These are phyloP conservation scores for Anhinga anhinga DNA, from an alignment of 2,113 vertebrate genomes.

Conservation along the genomic window DNA sequence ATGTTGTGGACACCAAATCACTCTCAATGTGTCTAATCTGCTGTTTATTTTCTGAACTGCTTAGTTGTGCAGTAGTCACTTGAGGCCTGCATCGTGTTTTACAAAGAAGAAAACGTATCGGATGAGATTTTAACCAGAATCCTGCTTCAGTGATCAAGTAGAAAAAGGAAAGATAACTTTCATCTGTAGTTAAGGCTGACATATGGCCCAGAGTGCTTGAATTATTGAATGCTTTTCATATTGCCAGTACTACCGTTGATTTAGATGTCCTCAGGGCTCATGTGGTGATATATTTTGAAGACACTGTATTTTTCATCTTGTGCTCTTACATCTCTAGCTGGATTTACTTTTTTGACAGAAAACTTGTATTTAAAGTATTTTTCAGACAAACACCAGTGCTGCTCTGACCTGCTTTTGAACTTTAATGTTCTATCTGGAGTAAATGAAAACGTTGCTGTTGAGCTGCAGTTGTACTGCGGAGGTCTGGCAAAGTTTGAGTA, in stretches of 20 bases:
- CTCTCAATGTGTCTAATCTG: not conserved
- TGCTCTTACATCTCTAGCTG: not conserved
- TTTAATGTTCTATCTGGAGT: not conserved
- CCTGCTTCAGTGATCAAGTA: not conserved
- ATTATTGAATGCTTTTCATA: constrained; percentile 29
- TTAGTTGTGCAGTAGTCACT: not conserved
- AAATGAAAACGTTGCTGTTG: not conserved
- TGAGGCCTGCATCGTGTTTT: not conserved
- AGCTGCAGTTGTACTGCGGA: not conserved
- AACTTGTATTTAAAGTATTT: not conserved
- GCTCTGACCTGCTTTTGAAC: not conserved
- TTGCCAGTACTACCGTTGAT: not conserved
- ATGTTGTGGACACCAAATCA: not conserved
- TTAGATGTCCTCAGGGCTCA: not conserved
- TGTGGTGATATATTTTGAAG: not conserved
- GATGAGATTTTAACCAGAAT: not conserved
- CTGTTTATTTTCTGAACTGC: not conserved
- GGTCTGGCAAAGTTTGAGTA: not conserved
- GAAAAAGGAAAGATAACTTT: constrained; percentile 19
- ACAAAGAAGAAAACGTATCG: not conserved
- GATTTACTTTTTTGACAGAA: constrained; percentile 31
- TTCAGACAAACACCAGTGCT: not conserved
- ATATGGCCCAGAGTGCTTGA: not conserved
- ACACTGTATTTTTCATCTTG: not conserved
- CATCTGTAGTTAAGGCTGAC: not conserved